A percentile compares a stretch with the other conserved stretches of the same genome.
Evolutionary conservation across 2,888 invertebrate genomes (phyloP).

Genomic region (Ormyrus nitidulus): DNA sequence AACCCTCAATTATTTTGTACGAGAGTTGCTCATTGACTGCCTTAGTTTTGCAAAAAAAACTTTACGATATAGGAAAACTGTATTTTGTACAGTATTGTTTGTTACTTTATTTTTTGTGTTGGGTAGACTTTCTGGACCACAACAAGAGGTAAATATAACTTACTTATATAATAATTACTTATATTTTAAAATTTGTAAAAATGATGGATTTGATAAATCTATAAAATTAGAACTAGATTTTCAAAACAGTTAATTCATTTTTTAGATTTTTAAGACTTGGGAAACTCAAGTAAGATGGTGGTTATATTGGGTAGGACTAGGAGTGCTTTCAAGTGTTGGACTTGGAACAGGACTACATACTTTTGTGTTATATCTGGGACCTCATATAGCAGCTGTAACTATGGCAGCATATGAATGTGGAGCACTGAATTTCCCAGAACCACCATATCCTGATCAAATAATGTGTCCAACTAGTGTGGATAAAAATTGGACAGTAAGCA

Average conservation of each 20-base stretch:
- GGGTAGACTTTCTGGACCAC: constrained; percentile 70
- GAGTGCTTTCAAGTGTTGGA: constrained; percentile 97
- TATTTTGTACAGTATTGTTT: constrained; percentile 68
- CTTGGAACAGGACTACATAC: constrained; percentile 99
- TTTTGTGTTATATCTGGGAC: constrained; percentile 98
- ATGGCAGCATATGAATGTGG: constrained; percentile 99
- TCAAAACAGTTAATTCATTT: constrained; percentile 24
- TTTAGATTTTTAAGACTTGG: constrained; percentile 70
- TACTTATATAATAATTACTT: not conserved
- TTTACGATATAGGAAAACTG: constrained; percentile 68
- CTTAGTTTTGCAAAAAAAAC: constrained; percentile 69
- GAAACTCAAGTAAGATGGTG: constrained; percentile 81
- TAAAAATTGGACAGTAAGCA: constrained; percentile 82
- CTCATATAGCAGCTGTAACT: constrained; percentile 98
- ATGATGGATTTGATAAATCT: constrained; percentile 6
- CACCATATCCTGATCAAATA: constrained; percentile 99
- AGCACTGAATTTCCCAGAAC: constrained; percentile 94
- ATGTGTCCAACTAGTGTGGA: constrained; percentile 89
- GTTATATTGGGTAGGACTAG: constrained; percentile 94
- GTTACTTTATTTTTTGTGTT: constrained; percentile 68
- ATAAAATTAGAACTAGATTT: constrained; percentile 10
- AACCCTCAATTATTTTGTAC: constrained; percentile 72
- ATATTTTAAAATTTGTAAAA: not conserved
- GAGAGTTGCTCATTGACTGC: constrained; percentile 71
- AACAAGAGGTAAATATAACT: constrained; percentile 67